These are phyloP conservation scores for Lamprotornis superbus DNA, from an alignment of 2,113 vertebrate species.

Conservation along the genomic window DNA sequence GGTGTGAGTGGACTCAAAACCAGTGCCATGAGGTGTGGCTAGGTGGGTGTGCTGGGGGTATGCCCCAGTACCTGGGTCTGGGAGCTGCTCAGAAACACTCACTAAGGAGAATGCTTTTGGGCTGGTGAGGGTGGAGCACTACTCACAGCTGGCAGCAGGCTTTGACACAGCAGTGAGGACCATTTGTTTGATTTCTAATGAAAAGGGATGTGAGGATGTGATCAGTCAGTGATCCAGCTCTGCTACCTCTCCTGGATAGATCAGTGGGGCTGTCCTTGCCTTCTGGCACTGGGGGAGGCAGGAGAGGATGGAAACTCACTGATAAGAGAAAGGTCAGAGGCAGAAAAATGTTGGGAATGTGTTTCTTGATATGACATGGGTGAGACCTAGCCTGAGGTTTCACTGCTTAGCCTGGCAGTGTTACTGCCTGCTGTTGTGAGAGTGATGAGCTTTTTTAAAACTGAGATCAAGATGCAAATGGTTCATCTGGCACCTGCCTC, in stretches of 20 bases:
- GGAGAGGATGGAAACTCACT: not conserved
- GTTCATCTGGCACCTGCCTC: not conserved
- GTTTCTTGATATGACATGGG: constrained; percentile 33
- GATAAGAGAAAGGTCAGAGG: constrained; percentile 52
- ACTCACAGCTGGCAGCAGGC: not conserved
- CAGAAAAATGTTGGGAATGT: constrained; percentile 64
- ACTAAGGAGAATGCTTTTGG: not conserved
- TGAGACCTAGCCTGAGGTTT: not conserved
- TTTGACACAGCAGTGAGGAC: not conserved
- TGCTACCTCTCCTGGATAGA: not conserved
- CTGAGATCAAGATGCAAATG: not conserved
- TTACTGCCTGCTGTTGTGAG: not conserved
- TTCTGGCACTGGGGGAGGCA: not conserved
- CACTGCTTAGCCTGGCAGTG: not conserved
- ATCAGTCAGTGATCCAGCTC: not conserved
- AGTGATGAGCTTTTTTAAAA: not conserved
- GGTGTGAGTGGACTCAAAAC: fast-evolving
- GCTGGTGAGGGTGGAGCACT: not conserved
- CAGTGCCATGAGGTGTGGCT: not conserved
- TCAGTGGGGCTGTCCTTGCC: not conserved
- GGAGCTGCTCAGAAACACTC: fast-evolving
- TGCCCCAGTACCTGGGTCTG: not conserved
- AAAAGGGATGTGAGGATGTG: not conserved
- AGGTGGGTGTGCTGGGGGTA: not conserved
- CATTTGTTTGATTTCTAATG: not conserved